Base-by-base conservation (phyloP, 2,797 vertebrate genomes). In the Babyrousa celebensis region DNA sequence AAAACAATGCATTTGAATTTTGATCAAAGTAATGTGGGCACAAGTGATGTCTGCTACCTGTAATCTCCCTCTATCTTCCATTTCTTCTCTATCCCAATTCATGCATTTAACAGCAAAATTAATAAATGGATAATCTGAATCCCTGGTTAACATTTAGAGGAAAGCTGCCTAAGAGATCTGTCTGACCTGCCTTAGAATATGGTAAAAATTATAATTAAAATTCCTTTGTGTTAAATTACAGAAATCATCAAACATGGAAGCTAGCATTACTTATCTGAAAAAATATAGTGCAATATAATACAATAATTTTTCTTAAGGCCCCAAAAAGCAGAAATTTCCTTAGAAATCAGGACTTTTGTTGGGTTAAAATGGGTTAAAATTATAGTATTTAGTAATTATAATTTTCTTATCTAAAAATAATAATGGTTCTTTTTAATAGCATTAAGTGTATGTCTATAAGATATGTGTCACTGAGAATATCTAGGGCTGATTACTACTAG, bases 381-480 rank as follows among this genome's bases (percentile, higher is more conserved):
- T 85, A 17, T n/a, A n/a, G 5, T 10, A 78, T 32, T 75, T 94
- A 60, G 85, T 54, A 83, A 27, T 54, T 60, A 65, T 1, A 60
- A 17, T 58, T 84, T 91, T 89, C 25, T 68, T 74, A 6, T 17
- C 62, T 7, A 91, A 83, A 63, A 97, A 32, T 32, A 65, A 25
- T 62, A 48, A 72, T 27, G 12, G 0, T 84, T 3, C 43, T 48
- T 62, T 75, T 87, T 71, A 91, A 90, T 48, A 54, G 1, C 8
- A 65, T 58, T 70, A 91, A 68, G 12, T 75, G 12, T 70, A 56
- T 15, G 12, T 65, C 15, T 43, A 63, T 60, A 65, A 56, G 84
- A 92, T 84, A 2, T 29, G 63, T 54, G 25, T 68, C 62, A 89
- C 16, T 40, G n/a, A 58, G 1, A 58, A 56, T 75, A 83, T 89